A percentile compares a stretch with the other conserved stretches of the same genome.
These are phyloP conservation scores for Sarcophaga rosellei DNA, from an alignment of 2,888 invertebrate genomes.

Conservation along the genomic window DNA sequence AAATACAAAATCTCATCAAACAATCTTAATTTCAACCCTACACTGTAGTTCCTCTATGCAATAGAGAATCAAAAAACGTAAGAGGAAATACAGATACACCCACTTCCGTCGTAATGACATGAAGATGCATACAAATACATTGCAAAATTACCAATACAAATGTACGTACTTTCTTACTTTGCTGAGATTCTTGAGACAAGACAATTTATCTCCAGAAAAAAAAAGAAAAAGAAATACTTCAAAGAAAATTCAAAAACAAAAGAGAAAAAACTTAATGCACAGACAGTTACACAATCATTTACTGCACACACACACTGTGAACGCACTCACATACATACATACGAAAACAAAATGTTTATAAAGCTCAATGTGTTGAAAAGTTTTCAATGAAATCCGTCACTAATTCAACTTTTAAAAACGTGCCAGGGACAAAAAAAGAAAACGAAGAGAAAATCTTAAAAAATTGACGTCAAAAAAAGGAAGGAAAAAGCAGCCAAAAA, in stretches of 20 bases:
- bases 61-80: neutral
- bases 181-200: constrained; percentile 35
- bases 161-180: neutral
- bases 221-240: too few species aligned
- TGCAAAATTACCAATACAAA: neutral
- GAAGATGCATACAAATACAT: neutral
- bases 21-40: neutral
- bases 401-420: constrained; percentile 70
- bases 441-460: neutral
- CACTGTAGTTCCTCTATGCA: neutral
- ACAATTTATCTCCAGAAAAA: constrained; percentile 39
- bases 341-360: constrained; percentile 27
- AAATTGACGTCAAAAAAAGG: neutral
- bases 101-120: neutral
- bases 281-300: neutral
- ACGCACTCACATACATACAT: neutral
- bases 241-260: too few species aligned
- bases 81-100: neutral
- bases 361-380: constrained; percentile 66
- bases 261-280: neutral
- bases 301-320: neutral
- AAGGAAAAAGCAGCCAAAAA: neutral
- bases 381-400: constrained; percentile 68
- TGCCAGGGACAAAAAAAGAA: constrained; percentile 49
- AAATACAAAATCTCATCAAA: too few species aligned